Base-by-base conservation (phyloP, 2,888 invertebrate genomes). In the Noctua fimbriata region DNA sequence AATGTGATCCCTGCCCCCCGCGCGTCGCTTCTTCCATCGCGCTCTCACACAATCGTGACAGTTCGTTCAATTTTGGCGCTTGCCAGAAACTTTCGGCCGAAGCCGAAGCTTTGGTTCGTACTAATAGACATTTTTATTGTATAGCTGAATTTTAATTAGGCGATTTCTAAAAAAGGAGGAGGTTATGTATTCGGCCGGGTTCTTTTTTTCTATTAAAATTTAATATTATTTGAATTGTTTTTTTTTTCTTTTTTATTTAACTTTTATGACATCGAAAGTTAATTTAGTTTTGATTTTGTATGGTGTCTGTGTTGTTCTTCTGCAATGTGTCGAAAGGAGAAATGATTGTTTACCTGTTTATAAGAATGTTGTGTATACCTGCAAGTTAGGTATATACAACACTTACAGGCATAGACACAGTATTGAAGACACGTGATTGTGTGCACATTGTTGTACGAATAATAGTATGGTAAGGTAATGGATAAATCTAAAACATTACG, bases 391-490 rank as follows among this genome's bases (percentile, higher is more conserved):
- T 16, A 60, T 14, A 28, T 60, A n/a, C n/a, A 58, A 6, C 2
- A 60, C 58, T 16, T 28, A 60, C 5, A 28, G 60, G 7, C 60
- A 28, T 28, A 7, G n/a, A 1, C 10, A 55, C 18, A n/a, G 55
- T 28, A 60, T n/a, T 14, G n/a, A n/a, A n/a, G 58, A n/a, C n/a
- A 14, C 58, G 14, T 70, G 21, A 36, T 5, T 67, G 4, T n/a
- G n/a, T 28, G 60, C 67, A 74, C 70, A 85, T 60, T 81, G 81
- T 71, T 71, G 70, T 41, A 67, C 12, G 21, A 69, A 36, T 79
- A 73, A 69, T 44, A 21, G 60, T 73, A 63, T 24, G 21, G 28
- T 69, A 74, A 63, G 81, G 60, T 41, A 72, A 36, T 63, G 47
- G 21, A 79, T 63, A 58, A 79, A 67, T 58, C 28, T n/a, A 79